These are phyloP conservation scores for Cydia amplana DNA, from an alignment of 1,140 invertebrate species.

Conservation along the genomic window DNA sequence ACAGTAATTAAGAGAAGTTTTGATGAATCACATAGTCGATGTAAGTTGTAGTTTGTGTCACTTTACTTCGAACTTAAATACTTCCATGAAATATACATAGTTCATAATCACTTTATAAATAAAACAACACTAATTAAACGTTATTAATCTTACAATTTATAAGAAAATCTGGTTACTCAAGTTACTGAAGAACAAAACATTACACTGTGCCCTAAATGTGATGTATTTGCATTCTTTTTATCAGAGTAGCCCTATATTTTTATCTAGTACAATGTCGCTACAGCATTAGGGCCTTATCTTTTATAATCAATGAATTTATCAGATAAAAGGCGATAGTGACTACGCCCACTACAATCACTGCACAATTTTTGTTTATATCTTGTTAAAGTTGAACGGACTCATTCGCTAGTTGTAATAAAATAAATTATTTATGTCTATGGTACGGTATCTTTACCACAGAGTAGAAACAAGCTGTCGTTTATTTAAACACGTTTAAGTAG, in stretches of 20 bases:
- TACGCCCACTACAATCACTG: conserved; percentile 61
- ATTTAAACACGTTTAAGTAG: background rate
- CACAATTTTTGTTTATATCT: conserved; percentile 58
- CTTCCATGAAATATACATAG: conserved; percentile 17
- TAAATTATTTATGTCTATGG: conserved; percentile 2
- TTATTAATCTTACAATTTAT: background rate
- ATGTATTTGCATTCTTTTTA: conserved; percentile 34
- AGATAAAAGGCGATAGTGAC: conserved; percentile 52
- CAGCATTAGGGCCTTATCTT: conserved; percentile 53
- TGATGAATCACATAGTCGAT: conserved; percentile 41
- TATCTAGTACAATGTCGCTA: conserved; percentile 51
- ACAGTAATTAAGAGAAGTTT: conserved; percentile 19
- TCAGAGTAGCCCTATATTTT: conserved; percentile 47
- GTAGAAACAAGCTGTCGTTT: background rate
- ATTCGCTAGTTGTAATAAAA: background rate
- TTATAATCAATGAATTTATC: conserved; percentile 68
- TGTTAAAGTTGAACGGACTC: conserved; percentile 9
- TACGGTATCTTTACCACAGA: background rate
- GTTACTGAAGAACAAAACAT: conserved; percentile 3
- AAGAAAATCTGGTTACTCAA: background rate
- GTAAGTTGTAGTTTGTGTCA: conserved; percentile 7
- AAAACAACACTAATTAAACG: background rate
- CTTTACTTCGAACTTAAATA: background rate
- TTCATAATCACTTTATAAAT: background rate
- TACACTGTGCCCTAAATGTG: background rate